Base-by-base conservation (phyloP, 37 sponge, comb jelly and placozoan genomes). In the Spongilla lacustris region DNA sequence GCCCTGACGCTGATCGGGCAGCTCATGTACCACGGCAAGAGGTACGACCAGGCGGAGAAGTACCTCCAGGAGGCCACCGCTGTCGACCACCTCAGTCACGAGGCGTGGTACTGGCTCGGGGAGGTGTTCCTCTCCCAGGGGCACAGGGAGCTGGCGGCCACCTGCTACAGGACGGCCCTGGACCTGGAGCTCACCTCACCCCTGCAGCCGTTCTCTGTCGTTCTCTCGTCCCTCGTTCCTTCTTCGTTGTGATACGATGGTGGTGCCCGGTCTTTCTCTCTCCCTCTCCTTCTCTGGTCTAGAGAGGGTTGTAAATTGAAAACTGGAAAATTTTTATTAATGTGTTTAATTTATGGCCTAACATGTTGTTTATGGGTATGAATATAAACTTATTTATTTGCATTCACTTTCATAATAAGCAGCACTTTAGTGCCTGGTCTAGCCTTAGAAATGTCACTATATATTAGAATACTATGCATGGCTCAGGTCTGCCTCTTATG, bases 21-120 rank as follows among this genome's bases (percentile, higher is more conserved):
- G 33, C 69, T 91, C 24, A 36, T 91, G 19, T 80, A 83, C 48
- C 79, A 28, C 2, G 21, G 30, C 8, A 84, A 71, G 36, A 83
- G 76, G 41, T 19, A 73, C 29, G 80, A 30, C 10, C 81, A 86
- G 58, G 92, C 92, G 17, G 92, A 92, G 71, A 84, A 92, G 66
- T 84, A 84, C 75, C 81, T 92, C 2, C 68, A 72, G 21, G 88
- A 92, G 29, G 84, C 88, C 25, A 79, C 88, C 0, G 29, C 84
- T 9, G 66, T 87, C 3, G 88, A 88, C 66, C 84, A 81, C 31
- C 85, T 84, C 13, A 84, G 80, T 46, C 92, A 92, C 41, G 81
- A 92, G 72, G 84, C 92, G 4, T 92, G 92, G 92, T 85, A 76
- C 48, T 88, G 88, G 92, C 66, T 87, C 28, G 92, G 92, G 22